Evolutionary conservation across 2,888 invertebrate genomes (phyloP).

Genomic region (Amorpha juglandis): DNA sequence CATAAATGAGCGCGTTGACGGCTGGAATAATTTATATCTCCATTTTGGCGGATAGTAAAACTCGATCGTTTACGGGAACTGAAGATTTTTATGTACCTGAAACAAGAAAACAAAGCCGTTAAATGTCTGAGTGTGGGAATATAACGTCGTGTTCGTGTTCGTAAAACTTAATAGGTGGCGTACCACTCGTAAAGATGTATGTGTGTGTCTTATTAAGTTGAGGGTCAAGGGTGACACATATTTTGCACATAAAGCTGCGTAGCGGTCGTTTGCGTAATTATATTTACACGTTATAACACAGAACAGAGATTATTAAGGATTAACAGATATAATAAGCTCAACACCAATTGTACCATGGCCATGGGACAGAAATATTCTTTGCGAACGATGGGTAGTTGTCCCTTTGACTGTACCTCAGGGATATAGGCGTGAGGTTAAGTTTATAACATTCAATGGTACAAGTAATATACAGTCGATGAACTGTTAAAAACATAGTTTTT

Average conservation of each 20-base stretch:
- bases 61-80: constrained; percentile 43
- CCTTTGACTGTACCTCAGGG: too few relatives aligned
- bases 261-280: background rate
- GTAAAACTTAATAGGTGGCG: constrained; percentile 29
- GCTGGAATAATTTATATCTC: constrained; percentile 48
- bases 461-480: too few relatives aligned
- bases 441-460: too few relatives aligned
- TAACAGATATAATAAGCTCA: background rate
- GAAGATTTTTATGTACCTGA: constrained; percentile 62
- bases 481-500: too few relatives aligned
- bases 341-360: too few relatives aligned
- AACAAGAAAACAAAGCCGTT: constrained; percentile 69
- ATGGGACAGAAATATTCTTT: too few relatives aligned
- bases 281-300: background rate
- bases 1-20: constrained; percentile 24
- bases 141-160: constrained; percentile 24
- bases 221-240: constrained; percentile 18
- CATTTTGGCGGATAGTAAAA: constrained; percentile 49
- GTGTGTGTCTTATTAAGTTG: constrained; percentile 28
- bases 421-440: too few relatives aligned
- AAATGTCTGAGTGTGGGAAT: constrained; percentile 40
- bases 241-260: background rate
- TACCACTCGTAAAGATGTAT: constrained; percentile 25
- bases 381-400: too few relatives aligned
- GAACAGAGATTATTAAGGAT: background rate